Percentiles rank a stretch among this genome's conserved stretches.
phyloP scores from a whole-genome alignment of 2,113 vertebrate species.

The Rhinoderma darwinii region DNA sequence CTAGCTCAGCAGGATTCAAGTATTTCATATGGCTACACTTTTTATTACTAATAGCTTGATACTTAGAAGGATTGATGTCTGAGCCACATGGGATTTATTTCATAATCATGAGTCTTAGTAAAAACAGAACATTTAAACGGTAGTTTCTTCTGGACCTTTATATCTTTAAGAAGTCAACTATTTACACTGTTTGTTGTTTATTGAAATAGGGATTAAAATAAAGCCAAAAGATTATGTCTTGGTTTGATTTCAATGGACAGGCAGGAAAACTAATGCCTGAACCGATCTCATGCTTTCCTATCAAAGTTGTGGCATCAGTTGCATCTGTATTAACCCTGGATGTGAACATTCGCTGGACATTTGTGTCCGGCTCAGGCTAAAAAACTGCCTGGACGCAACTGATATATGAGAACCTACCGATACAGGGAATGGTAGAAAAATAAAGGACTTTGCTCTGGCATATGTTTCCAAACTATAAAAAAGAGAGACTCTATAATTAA shows the following conservation, averaged over 20 bases:
- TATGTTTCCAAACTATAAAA: too few species aligned
- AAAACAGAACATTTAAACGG: background rate
- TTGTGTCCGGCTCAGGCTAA: too few species aligned
- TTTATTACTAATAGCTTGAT: background rate
- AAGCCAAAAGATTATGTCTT: background rate
- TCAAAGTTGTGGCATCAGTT: too few species aligned
- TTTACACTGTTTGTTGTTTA: background rate
- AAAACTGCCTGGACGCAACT: too few species aligned
- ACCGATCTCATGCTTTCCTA: too few species aligned
- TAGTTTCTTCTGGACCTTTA: background rate
- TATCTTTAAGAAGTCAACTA: background rate
- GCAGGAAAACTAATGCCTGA: too few species aligned
- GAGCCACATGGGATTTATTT: background rate
- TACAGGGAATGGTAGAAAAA: too few species aligned
- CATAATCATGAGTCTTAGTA: background rate
- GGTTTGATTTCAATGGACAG: background rate
- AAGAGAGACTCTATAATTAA: too few species aligned
- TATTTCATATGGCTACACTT: slow-evolving; percentile 9
- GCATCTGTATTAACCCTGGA: too few species aligned
- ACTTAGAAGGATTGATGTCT: slow-evolving; percentile 6
- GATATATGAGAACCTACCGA: too few species aligned
- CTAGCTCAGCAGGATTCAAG: slow-evolving; percentile 29
- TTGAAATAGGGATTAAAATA: background rate
- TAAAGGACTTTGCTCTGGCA: too few species aligned
- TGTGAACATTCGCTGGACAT: too few species aligned